Conservation (phyloP, 2,888 invertebrate genomes). For the Scotopteryx bipunctaria region DNA sequence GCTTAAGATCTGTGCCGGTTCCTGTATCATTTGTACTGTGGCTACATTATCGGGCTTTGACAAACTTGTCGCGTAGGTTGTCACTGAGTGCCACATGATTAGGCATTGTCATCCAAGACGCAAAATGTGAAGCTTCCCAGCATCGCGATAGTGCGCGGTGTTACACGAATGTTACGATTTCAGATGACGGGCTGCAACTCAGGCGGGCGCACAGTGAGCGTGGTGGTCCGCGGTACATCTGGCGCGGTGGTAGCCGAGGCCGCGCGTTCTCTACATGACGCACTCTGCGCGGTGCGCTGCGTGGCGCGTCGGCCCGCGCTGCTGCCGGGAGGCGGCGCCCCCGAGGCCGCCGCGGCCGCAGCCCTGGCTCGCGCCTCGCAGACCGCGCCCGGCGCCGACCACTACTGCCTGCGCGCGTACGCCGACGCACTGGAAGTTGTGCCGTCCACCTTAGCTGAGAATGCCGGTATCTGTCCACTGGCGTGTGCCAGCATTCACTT, state of each 20-base stretch:
- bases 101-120: too few species aligned
- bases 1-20: too few species aligned
- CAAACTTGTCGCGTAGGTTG: too few species aligned
- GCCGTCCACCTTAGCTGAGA: slow-evolving; percentile 78
- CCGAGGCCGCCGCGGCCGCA: slow-evolving; percentile 97
- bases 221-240: slow-evolving; percentile 93
- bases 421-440: slow-evolving; percentile 96
- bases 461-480: slow-evolving; percentile 76
- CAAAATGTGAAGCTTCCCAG: too few species aligned
- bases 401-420: slow-evolving; percentile 97
- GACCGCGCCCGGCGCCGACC: slow-evolving; percentile 94
- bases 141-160: background rate
- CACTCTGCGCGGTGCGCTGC: slow-evolving; percentile 95
- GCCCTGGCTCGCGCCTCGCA: slow-evolving; percentile 92
- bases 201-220: slow-evolving; percentile 95
- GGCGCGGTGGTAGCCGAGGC: slow-evolving; percentile 95
- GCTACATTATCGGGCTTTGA: too few species aligned
- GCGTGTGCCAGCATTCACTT: too few species aligned
- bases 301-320: slow-evolving; percentile 96
- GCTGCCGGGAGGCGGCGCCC: slow-evolving; percentile 98
- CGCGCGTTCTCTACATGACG: slow-evolving; percentile 96
- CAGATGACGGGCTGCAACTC: slow-evolving; percentile 93
- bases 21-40: too few species aligned
- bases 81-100: too few species aligned
- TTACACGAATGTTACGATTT: background rate